Base-by-base conservation (phyloP, 2,113 vertebrate species). In the Lethenteron camtschaticum region DNA sequence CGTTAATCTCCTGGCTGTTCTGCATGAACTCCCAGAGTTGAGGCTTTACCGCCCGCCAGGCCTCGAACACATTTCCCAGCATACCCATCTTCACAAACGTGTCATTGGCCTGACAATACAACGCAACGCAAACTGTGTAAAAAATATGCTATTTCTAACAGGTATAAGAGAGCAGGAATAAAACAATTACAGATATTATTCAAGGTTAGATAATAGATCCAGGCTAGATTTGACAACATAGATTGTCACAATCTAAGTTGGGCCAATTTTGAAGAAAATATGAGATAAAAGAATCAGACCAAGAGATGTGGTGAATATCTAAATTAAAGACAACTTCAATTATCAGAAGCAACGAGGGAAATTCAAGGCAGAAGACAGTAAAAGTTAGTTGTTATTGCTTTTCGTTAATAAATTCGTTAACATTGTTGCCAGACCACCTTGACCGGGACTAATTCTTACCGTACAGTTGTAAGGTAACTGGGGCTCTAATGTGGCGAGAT, bases 11-110 rank as follows among this genome's bases (percentile, higher is more conserved):
- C 73, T 83, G 78, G 71, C 89, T 87, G 66, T 80, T 85, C 78
- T 99, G 88, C 85, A 99, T 85, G 76, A 96, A 99, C 3, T 78
- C 79, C 87, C 85, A 87, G 60, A 94, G 82, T 79, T 87, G 89
- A 9, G 87, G 90, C 73, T 81, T 85, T 76, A 89, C 79, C 73
- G 96, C 91, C 68, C 87, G 83, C 94, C 94, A 99, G 87, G 95
- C 90, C 68, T 85, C 87, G 10, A 88, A 86, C 0, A 95, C 79
- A 74, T 97, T 89, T 74, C 85, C 81, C 74, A 96, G 87, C 69
- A 97, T 82, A 71, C 85, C 83, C 6, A 97, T 78, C 72, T 97
- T 89, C 79, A 96, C 89, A 78, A 96, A 97, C 2, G 94, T 97
- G 77, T 85, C 87, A 78, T 96, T 97, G 73, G 95, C 88, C 91